A percentile compares a stretch with the other conserved stretches of the same genome.
phyloP scores from a whole-genome alignment of 2,113 vertebrate genomes.

The Helogale parvula region DNA sequence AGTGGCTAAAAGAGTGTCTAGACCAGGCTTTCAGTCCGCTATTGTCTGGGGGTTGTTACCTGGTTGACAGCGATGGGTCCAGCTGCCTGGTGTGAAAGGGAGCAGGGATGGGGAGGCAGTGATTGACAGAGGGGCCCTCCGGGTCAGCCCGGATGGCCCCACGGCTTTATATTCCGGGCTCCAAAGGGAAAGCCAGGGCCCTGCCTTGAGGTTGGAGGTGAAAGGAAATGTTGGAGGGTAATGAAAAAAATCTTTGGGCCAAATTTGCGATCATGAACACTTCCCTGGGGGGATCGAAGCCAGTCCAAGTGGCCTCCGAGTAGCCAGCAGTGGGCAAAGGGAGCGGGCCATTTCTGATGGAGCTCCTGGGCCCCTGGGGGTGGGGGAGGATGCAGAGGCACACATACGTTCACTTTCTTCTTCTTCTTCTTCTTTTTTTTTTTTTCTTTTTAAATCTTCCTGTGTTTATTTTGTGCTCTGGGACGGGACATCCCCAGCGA shows the following conservation, averaged over 20 bases:
- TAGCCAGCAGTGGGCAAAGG: constrained; percentile 55
- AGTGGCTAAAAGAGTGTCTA: constrained; percentile 95
- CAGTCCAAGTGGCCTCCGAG: constrained; percentile 65
- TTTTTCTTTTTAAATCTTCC: background rate
- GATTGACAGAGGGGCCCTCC: constrained; percentile 90
- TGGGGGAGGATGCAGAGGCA: background rate
- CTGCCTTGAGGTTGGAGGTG: constrained; percentile 90
- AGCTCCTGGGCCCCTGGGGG: background rate
- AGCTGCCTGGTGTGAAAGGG: constrained; percentile 92
- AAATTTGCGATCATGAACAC: constrained; percentile 89
- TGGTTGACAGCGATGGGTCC: constrained; percentile 93
- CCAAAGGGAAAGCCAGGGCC: constrained; percentile 87
- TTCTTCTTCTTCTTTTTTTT: background rate
- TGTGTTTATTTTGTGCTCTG: background rate
- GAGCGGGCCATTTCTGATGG: background rate
- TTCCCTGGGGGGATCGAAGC: constrained; percentile 84
- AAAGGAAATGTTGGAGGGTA: constrained; percentile 90
- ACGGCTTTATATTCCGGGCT: constrained; percentile 87
- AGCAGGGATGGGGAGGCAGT: constrained; percentile 87
- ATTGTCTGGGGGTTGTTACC: constrained; percentile 93
- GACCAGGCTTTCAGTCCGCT: constrained; percentile 93
- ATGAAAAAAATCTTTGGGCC: constrained; percentile 90
- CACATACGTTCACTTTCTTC: background rate
- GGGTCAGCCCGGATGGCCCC: constrained; percentile 90
- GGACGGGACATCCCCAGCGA: background rate